A percentile compares a stretch with the other conserved stretches of the same genome.
phyloP scores from a whole-genome alignment of 2,113 vertebrate genomes.

The Electrona antarctica region DNA sequence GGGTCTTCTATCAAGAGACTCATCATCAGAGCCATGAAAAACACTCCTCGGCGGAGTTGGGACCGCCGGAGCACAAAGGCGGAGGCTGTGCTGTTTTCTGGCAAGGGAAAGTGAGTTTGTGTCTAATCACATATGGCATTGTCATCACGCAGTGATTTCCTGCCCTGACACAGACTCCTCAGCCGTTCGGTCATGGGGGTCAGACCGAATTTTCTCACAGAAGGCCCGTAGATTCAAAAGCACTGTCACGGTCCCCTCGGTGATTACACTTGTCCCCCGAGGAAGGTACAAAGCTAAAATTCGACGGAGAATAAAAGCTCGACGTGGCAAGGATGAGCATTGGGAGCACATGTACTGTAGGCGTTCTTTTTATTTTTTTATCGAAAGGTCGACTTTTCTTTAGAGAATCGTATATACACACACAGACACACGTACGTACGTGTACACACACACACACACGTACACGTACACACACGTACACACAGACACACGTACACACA shows the following conservation, averaged over 20 bases:
- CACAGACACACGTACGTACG: too few species aligned
- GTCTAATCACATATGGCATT: slow-evolving; percentile 80
- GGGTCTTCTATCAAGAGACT: slow-evolving; percentile 29
- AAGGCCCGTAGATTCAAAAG: slow-evolving; percentile 50
- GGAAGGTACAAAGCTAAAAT: slow-evolving; percentile 13
- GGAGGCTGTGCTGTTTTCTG: slow-evolving; percentile 57
- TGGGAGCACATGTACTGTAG: background rate
- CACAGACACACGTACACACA: too few species aligned
- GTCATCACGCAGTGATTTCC: slow-evolving; percentile 81
- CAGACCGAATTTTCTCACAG: slow-evolving; percentile 57
- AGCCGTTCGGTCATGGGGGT: slow-evolving; percentile 75
- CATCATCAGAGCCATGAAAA: slow-evolving; percentile 17
- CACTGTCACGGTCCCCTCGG: slow-evolving; percentile 49
- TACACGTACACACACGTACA: too few species aligned
- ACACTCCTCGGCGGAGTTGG: background rate
- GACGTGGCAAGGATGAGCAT: background rate
- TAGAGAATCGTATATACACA: background rate
- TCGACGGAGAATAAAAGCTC: slow-evolving; percentile 24
- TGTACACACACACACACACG: too few species aligned
- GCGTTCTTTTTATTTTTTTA: background rate
- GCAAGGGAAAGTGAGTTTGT: slow-evolving; percentile 72
- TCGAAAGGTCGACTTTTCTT: background rate
- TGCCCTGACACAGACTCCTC: slow-evolving; percentile 79
- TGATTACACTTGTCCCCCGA: slow-evolving; percentile 11
- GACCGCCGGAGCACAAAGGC: slow-evolving; percentile 39